These are phyloP conservation scores for Drosophila rubida DNA, from an alignment of 2,888 invertebrate genomes.

Conservation along the genomic window DNA sequence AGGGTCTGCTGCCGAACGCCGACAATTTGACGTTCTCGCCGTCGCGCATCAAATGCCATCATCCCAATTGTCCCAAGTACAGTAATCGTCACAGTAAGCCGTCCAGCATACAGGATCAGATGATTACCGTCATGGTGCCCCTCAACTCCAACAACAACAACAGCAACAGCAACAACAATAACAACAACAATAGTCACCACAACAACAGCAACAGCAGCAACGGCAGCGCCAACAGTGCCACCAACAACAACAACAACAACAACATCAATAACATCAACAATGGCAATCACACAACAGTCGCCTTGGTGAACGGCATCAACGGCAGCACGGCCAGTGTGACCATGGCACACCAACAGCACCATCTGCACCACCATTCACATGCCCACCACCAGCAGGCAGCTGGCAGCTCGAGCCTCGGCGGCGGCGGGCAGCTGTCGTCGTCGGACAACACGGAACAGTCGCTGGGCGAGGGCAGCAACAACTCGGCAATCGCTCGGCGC, in stretches of 20 bases:
- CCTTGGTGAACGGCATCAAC: constrained; percentile 59
- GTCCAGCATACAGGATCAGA: constrained; percentile 84
- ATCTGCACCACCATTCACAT: constrained; percentile 2
- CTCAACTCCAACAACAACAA: constrained; percentile 83
- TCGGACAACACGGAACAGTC: constrained; percentile 85
- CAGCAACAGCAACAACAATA: constrained; percentile 45
- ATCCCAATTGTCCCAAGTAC: constrained; percentile 85
- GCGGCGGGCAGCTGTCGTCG: constrained; percentile 70
- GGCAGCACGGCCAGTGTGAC: constrained; percentile 56
- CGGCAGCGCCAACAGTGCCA: constrained; percentile 36
- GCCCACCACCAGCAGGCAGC: background rate
- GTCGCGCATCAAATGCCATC: constrained; percentile 84
- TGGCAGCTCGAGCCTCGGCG: background rate
- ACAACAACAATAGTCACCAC: background rate
- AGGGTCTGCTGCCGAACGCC: constrained; percentile 84
- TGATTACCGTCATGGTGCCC: constrained; percentile 85
- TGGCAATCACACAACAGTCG: constrained; percentile 48
- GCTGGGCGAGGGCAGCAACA: constrained; percentile 54
- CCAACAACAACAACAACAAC: constrained; percentile 1
- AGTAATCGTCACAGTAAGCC: constrained; percentile 82
- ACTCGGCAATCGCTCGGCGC: constrained; percentile 44
- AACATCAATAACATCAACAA: background rate
- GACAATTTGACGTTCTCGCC: constrained; percentile 85
- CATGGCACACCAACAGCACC: constrained; percentile 50
- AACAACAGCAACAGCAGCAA: constrained; percentile 54